Conservation (phyloP, 2,888 invertebrate genomes). For the Syritta pipiens region DNA sequence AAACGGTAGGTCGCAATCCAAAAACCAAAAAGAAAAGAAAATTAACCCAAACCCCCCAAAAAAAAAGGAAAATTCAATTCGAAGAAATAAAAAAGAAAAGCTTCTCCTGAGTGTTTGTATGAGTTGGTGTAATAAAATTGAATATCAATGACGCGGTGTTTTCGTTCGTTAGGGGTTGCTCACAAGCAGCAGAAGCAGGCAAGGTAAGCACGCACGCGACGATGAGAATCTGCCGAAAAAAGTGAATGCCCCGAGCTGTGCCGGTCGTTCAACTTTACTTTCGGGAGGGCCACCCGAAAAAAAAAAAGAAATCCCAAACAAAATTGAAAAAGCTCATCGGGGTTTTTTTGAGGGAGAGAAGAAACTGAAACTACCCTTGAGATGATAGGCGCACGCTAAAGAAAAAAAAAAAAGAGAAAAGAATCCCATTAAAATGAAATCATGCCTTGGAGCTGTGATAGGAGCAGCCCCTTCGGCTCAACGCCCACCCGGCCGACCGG, state of each 20-base stretch:
- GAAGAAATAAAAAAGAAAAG: constrained; percentile 9
- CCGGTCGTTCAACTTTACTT: constrained; percentile 54
- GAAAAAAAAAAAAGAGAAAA: no score
- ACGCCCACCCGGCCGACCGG: no score
- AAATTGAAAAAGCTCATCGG: no score
- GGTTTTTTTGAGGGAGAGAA: neutral
- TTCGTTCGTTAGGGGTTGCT: constrained; percentile 30
- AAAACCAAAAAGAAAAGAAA: no score
- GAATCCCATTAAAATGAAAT: constrained; percentile 30
- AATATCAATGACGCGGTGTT: constrained; percentile 55
- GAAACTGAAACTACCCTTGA: constrained; percentile 19
- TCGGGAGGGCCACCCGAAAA: constrained; percentile 22
- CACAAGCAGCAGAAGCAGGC: constrained; percentile 5
- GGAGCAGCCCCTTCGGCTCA: neutral
- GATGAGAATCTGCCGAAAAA: constrained; percentile 12
- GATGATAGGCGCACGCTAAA: constrained; percentile 23
- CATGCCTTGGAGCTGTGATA: neutral
- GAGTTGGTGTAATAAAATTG: constrained; percentile 46
- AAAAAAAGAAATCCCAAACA: no score
- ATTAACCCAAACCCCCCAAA: no score
- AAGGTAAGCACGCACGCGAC: constrained; percentile 51
- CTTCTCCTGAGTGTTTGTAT: constrained; percentile 8
- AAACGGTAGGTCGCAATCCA: no score
- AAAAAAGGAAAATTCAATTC: no score
- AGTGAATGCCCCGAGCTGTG: constrained; percentile 58